Percentiles rank a stretch among this genome's conserved stretches.
phyloP scores from a whole-genome alignment of 2,113 vertebrate genomes.

The Butastur rufipennis region DNA sequence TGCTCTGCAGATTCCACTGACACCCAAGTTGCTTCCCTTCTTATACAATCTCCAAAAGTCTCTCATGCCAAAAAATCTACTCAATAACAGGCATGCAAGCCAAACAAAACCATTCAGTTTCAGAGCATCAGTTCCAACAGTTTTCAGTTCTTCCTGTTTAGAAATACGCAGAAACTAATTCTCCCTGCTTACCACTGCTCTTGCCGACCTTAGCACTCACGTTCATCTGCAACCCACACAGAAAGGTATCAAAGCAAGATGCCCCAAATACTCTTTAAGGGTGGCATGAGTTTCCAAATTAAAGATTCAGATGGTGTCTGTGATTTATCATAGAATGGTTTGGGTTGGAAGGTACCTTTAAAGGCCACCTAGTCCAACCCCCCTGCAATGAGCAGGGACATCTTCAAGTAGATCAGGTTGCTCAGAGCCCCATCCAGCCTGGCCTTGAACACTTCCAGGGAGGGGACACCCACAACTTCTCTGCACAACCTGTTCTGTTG shows the following conservation, averaged over 20 bases:
- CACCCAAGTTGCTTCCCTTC: not conserved
- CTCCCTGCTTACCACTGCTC: not conserved
- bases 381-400: not conserved
- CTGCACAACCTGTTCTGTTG: not conserved
- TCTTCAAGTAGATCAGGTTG: not conserved
- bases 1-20: not conserved
- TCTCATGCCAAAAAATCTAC: not conserved
- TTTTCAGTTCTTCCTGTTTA: not conserved
- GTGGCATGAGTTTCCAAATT: not conserved
- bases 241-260: not conserved
- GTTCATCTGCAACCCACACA: not conserved
- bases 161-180: not conserved
- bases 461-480: not conserved
- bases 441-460: not conserved
- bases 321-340: not conserved
- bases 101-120: not conserved
- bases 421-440: fast-evolving
- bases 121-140: not conserved
- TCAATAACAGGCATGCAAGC: not conserved
- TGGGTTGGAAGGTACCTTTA: not conserved
- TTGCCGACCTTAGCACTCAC: not conserved
- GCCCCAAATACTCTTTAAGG: not conserved
- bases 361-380: not conserved
- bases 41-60: not conserved
- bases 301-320: not conserved